These are phyloP conservation scores for Pygocentrus nattereri DNA, from an alignment of 2,797 vertebrate genomes.

Conservation along the genomic window DNA sequence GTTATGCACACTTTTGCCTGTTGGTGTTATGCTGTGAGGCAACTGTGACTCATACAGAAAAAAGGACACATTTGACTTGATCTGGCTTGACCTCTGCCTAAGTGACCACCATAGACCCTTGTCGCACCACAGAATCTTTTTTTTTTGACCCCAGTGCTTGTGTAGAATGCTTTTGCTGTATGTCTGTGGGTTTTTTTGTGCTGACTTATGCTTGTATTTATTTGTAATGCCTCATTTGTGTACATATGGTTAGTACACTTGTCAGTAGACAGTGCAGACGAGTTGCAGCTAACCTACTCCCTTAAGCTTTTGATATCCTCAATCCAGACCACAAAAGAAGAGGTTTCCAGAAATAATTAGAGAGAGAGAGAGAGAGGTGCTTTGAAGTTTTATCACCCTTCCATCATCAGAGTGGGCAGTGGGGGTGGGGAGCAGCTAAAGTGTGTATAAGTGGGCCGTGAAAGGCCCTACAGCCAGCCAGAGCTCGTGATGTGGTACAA, in stretches of 20 bases:
- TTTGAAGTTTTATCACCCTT: background rate
- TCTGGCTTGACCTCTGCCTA: conserved; percentile 54
- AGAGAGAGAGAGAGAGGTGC: background rate
- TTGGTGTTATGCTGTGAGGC: background rate
- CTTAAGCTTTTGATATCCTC: background rate
- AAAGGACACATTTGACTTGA: conserved; percentile 45
- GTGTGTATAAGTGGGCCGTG: background rate
- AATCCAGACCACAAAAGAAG: background rate
- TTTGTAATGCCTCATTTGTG: no score
- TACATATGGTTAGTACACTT: background rate
- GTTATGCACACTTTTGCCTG: background rate
- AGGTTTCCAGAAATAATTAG: background rate
- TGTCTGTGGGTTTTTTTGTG: background rate
- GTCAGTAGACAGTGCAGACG: background rate
- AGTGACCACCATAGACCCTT: conserved; percentile 53
- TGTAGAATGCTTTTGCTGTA: background rate
- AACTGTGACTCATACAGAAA: conserved; percentile 43
- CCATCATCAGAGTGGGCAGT: background rate
- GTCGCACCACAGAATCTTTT: conserved; percentile 50
- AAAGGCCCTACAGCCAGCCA: background rate
- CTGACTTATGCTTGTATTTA: no score
- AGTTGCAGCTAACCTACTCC: background rate
- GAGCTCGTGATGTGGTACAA: background rate
- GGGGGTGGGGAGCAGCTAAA: background rate
- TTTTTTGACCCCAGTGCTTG: conserved; percentile 39